Evolutionary conservation across 2,888 invertebrate genomes (phyloP).

Genomic region (Dryobota labecula): DNA sequence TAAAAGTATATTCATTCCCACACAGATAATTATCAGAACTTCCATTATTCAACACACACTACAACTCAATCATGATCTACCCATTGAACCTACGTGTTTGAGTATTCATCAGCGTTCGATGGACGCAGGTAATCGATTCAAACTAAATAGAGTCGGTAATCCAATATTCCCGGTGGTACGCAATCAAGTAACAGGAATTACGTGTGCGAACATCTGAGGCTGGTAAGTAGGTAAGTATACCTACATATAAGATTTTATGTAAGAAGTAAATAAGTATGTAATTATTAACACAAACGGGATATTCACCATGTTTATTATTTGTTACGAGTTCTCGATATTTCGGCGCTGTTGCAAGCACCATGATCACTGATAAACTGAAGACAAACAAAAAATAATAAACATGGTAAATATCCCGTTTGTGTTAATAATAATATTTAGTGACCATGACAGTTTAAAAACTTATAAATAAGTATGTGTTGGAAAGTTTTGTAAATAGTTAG

Average conservation of each 20-base stretch:
- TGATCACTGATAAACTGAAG: no score
- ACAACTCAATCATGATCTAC: constrained; percentile 11
- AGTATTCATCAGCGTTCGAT: constrained; percentile 21
- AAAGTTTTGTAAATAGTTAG: not conserved
- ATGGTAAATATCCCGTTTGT: no score
- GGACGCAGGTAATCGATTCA: constrained; percentile 42
- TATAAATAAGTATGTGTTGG: not conserved
- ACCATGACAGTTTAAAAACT: no score
- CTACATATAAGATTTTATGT: not conserved
- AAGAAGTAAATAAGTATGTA: not conserved
- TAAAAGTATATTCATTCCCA: not conserved
- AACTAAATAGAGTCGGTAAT: constrained; percentile 51
- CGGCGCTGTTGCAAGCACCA: no score
- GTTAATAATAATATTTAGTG: no score
- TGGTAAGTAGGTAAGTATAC: not conserved
- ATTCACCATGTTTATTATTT: no score
- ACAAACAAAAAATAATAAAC: no score
- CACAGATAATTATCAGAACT: not conserved
- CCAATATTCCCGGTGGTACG: constrained; percentile 33
- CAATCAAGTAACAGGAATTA: constrained; percentile 47
- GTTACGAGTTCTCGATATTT: no score
- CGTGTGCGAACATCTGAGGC: constrained; percentile 10
- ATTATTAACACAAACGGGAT: no score
- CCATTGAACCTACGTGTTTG: constrained; percentile 14
- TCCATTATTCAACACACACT: constrained; percentile 26